These are phyloP conservation scores for Hypsopygia costalis DNA, from an alignment of 2,888 invertebrate genomes.

Conservation along the genomic window DNA sequence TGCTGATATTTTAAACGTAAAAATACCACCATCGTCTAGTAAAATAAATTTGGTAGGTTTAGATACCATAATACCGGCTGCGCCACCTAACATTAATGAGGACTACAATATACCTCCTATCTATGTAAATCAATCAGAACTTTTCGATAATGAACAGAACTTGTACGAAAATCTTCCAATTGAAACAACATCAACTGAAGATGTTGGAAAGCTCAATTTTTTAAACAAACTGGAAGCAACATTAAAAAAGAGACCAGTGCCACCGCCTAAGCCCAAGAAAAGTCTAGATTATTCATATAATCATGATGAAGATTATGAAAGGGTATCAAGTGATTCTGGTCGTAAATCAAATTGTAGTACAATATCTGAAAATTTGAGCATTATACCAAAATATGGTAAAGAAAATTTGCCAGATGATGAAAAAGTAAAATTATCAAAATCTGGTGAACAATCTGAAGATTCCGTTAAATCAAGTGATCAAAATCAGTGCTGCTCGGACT, in stretches of 20 bases:
- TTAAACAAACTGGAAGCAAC: constrained; percentile 2
- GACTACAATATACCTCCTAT: background rate
- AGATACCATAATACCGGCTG: background rate
- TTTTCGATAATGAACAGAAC: background rate
- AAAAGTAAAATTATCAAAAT: constrained; percentile 27
- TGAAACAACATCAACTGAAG: background rate
- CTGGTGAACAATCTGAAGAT: constrained; percentile 3
- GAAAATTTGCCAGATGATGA: constrained; percentile 40
- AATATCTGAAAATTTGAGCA: background rate
- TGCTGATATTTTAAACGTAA: constrained; percentile 13
- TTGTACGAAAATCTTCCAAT: background rate
- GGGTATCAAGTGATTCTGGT: background rate
- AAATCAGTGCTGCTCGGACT: constrained; percentile 4
- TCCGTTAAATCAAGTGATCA: background rate
- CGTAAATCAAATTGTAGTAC: background rate
- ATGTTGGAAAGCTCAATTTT: background rate
- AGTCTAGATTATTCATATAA: background rate
- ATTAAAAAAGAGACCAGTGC: constrained; percentile 28
- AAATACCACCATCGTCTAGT: constrained; percentile 26
- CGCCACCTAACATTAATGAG: background rate
- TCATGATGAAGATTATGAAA: background rate
- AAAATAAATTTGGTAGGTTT: background rate
- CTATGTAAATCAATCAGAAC: background rate
- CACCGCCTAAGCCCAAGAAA: constrained; percentile 25
- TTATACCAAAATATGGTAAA: background rate